These are phyloP conservation scores for Drosophila rellima DNA, from an alignment of 2,888 invertebrate genomes.

Conservation along the genomic window DNA sequence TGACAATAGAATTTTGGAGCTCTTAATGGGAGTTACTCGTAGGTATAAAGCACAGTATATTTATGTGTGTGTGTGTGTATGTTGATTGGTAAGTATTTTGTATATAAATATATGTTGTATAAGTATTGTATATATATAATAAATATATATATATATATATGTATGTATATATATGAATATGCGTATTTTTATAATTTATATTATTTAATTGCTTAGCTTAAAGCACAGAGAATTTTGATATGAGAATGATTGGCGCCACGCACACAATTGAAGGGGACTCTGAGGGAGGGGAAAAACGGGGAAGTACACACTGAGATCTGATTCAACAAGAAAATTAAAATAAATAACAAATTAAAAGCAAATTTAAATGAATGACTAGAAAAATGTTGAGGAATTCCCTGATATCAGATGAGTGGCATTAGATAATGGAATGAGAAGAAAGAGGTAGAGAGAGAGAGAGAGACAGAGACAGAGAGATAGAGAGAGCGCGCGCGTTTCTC, in stretches of 20 bases:
- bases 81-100: constrained; percentile 45
- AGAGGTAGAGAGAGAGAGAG: background rate
- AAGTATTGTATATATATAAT: constrained; percentile 41
- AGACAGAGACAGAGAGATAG: background rate
- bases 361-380: constrained; percentile 59
- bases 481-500: background rate
- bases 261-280: constrained; percentile 15
- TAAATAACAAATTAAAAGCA: constrained; percentile 11
- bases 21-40: constrained; percentile 58
- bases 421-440: background rate
- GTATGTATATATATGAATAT: constrained; percentile 38
- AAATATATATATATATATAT: constrained; percentile 35
- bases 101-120: constrained; percentile 58
- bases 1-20: constrained; percentile 78
- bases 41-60: constrained; percentile 75
- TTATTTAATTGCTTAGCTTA: constrained; percentile 77
- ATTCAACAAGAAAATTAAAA: constrained; percentile 13
- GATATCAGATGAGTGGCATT: constrained; percentile 19
- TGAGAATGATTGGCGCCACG: constrained; percentile 71
- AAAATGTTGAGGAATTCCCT: constrained; percentile 47
- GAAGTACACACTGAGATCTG: constrained; percentile 28
- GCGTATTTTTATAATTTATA: constrained; percentile 30
- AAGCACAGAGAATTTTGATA: constrained; percentile 80
- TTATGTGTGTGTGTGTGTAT: constrained; percentile 44
- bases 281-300: background rate